These are phyloP conservation scores for Chelidonichthys spinosus DNA, from an alignment of 2,797 vertebrate genomes.

Conservation along the genomic window DNA sequence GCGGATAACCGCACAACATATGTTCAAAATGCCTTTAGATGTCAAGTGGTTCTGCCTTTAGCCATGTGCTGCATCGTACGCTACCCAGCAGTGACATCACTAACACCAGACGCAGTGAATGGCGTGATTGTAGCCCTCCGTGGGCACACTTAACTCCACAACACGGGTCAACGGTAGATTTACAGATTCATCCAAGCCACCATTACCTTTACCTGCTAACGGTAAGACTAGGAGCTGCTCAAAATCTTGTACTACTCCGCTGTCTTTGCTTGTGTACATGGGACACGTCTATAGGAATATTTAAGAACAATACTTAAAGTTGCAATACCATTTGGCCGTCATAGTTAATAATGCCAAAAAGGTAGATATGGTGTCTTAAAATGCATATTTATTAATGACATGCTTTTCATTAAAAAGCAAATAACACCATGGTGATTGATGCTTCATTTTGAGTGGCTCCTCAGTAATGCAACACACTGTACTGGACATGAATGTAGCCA, in stretches of 20 bases:
- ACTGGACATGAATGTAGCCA: slow-evolving; percentile 81
- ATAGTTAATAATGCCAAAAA: slow-evolving; percentile 37
- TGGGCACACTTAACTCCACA: slow-evolving; percentile 59
- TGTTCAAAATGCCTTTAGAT: slow-evolving; percentile 69
- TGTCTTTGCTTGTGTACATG: slow-evolving; percentile 39
- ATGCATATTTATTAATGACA: slow-evolving; percentile 65
- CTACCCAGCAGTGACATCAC: slow-evolving; percentile 64
- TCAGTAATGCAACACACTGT: slow-evolving; percentile 66
- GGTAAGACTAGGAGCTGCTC: slow-evolving; percentile 64
- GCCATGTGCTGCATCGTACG: slow-evolving; percentile 58
- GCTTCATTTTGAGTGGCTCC: slow-evolving; percentile 72
- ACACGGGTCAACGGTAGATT: slow-evolving; percentile 63
- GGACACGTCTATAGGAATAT: slow-evolving; percentile 32
- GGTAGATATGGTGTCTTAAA: slow-evolving; percentile 34
- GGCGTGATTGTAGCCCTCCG: slow-evolving; percentile 70
- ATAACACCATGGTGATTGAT: slow-evolving; percentile 31
- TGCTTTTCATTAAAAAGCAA: slow-evolving; percentile 53
- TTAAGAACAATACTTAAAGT: slow-evolving; percentile 19
- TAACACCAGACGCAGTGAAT: slow-evolving; percentile 55
- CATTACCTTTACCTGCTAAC: slow-evolving; percentile 51
- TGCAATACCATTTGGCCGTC: slow-evolving; percentile 42
- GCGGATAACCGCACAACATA: slow-evolving; percentile 40
- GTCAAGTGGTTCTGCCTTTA: slow-evolving; percentile 71
- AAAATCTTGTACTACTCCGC: slow-evolving; percentile 44
- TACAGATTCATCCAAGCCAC: slow-evolving; percentile 50